Conservation (phyloP, 2,797 vertebrate species). For the Ctenochaetus hawaiiensis region DNA sequence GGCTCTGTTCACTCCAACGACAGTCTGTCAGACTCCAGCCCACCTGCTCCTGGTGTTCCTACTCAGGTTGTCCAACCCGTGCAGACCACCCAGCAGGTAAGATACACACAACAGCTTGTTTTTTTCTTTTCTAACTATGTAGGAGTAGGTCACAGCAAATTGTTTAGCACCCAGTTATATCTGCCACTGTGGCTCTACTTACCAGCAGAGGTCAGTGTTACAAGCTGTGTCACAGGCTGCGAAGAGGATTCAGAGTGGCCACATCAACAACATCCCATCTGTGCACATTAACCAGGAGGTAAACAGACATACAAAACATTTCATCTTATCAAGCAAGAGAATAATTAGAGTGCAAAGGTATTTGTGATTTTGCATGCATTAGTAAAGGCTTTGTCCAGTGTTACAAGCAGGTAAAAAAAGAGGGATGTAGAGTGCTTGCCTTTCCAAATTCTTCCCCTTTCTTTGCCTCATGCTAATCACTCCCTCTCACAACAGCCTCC, state of each 20-base stretch:
- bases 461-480: neutral
- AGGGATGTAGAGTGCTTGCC: neutral
- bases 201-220: conserved; percentile 90
- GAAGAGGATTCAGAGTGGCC: conserved; percentile 87
- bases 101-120: conserved; percentile 6
- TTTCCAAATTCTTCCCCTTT: neutral
- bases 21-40: conserved; percentile 90
- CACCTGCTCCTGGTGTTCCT: conserved; percentile 86
- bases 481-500: neutral
- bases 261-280: conserved; percentile 86
- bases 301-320: conserved; percentile 18
- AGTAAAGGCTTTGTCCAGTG: neutral
- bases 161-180: neutral
- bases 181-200: conserved; percentile 52
- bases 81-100: conserved; percentile 90
- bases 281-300: conserved; percentile 91
- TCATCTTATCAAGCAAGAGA: neutral
- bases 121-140: neutral
- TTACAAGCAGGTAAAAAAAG: neutral
- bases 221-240: conserved; percentile 82
- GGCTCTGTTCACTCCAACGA: conserved; percentile 90
- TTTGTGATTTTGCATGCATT: neutral
- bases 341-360: neutral
- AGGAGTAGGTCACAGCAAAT: neutral
- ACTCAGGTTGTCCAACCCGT: conserved; percentile 92